phyloP scores from a whole-genome alignment of 2,888 invertebrate genomes.

The Aporophyla lueneburgensis region DNA sequence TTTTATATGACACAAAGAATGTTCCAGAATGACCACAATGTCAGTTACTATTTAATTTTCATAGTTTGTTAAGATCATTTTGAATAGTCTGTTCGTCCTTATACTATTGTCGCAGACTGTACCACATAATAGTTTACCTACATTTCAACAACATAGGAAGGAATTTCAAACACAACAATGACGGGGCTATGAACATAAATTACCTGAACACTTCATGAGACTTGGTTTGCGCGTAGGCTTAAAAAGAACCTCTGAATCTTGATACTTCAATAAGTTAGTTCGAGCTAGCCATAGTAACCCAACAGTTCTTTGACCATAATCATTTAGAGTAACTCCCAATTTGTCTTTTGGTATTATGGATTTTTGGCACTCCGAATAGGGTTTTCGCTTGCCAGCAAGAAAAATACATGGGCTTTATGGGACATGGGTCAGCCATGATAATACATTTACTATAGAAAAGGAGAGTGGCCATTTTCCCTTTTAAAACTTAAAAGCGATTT shows the following conservation, averaged over 20 bases:
- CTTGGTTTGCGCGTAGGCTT: conserved; percentile 10
- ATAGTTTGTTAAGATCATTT: no score
- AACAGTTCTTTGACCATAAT: conserved; percentile 35
- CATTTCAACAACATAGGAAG: background rate
- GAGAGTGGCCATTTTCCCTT: background rate
- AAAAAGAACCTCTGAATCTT: background rate
- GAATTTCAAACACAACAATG: background rate
- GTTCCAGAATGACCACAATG: no score
- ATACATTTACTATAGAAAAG: background rate
- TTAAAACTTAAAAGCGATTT: conserved; percentile 1
- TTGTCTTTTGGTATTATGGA: background rate
- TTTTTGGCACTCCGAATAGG: background rate
- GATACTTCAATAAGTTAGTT: conserved; percentile 47
- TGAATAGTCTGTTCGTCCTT: no score
- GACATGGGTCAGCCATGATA: conserved; percentile 7
- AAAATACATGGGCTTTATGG: background rate
- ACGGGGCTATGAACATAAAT: background rate
- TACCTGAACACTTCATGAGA: background rate
- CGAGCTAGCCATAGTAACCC: conserved; percentile 50
- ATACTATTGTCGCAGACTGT: no score
- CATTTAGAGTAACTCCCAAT: conserved; percentile 30
- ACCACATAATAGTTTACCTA: background rate
- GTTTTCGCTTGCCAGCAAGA: conserved; percentile 14
- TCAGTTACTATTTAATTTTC: no score
- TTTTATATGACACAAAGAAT: no score